Base-by-base conservation (phyloP, 2,888 invertebrate genomes). In the Euclidia mi region DNA sequence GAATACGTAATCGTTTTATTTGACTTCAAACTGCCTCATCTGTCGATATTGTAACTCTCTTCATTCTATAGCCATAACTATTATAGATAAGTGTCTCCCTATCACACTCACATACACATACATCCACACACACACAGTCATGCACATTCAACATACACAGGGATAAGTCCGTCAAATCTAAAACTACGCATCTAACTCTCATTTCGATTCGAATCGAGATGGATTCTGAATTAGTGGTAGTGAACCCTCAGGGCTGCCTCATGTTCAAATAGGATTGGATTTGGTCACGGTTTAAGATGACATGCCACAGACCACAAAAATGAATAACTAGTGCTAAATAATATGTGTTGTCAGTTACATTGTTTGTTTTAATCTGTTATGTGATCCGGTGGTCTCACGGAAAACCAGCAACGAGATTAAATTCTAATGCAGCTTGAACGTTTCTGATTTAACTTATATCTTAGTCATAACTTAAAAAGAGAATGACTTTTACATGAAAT, bases 151-250 rank as follows among this genome's bases (percentile, higher is more conserved):
- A 44, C 9, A 25, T n/a, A 38, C 12, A 46, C 32, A 18, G 10
- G 7, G 12, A n/a, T 14, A 34, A 51, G 44, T 29, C 32, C 50
- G 35, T 62, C 48, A 32, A 62, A 62, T 65, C 56, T 48, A 57
- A 57, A 71, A 70, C 71, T 61, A 60, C 37, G 37, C 18, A 45
- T 59, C 45, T 52, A 50, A 73, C 41, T 73, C 61, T 49, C 38
- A 46, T 65, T 58, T 42, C 28, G 46, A 43, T 50, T 61, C n/a
- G 43, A 56, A 53, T 57, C 45, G 53, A 55, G 45, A 69, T 69
- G 35, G 32, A 32, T 48, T 52, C 42, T 11, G 49, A 49, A 58
- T 52, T 59, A 37, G n/a, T 61, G 48, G 69, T 59, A 3, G 12
- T 32, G 15, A 18, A 31, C 11, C 25, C 14, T 9, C 11, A 49